Conservation (phyloP, 2,797 vertebrate species). For the Danio aesculapii region DNA sequence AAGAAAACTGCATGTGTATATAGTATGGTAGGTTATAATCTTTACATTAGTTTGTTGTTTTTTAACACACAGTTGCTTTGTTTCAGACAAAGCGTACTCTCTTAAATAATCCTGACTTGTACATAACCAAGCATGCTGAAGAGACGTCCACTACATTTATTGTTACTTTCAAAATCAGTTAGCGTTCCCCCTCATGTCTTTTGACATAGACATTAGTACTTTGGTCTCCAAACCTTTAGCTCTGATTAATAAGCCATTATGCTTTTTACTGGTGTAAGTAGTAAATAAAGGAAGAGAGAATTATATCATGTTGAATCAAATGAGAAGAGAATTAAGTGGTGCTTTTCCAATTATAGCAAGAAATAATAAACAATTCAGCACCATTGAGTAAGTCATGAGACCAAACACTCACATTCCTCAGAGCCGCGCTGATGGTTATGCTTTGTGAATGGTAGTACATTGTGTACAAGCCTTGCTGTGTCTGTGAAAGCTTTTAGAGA, state of each 20-base stretch:
- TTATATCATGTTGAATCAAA: constrained; percentile 30
- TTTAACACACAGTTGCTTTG: neutral
- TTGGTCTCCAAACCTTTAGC: constrained; percentile 7
- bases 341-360: constrained; percentile 23
- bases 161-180: neutral
- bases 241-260: constrained; percentile 28
- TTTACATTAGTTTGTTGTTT: neutral
- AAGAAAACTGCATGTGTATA: neutral
- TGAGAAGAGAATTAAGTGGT: constrained; percentile 14
- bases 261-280: constrained; percentile 3
- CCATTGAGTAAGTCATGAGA: constrained; percentile 15
- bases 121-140: neutral
- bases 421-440: constrained; percentile 32
- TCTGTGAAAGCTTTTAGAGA: constrained; percentile 45
- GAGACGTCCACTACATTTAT: neutral
- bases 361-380: constrained; percentile 49
- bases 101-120: neutral
- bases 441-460: constrained; percentile 33
- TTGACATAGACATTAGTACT: constrained; percentile 3
- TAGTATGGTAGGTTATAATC: too few relatives aligned
- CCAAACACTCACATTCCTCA: constrained; percentile 13
- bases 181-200: neutral
- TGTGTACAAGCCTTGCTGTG: constrained; percentile 19
- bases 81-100: neutral
- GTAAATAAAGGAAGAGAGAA: constrained; percentile 13